Evolutionary conservation across 2,113 vertebrate species (phyloP), one percentile per base, ranked within the genome.

Genomic region (Fukomys damarensis): DNA sequence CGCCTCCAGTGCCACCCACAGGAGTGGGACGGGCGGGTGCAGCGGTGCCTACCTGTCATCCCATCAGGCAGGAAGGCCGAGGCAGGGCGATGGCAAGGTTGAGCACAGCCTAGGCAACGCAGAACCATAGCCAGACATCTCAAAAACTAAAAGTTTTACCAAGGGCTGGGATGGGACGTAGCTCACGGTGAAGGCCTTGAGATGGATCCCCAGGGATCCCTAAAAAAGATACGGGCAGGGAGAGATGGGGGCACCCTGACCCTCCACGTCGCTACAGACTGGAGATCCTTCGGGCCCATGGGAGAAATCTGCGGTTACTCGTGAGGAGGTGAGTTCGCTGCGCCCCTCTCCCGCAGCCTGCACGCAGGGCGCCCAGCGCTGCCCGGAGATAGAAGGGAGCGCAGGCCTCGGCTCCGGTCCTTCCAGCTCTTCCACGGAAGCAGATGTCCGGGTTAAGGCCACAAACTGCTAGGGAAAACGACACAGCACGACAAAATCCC

Each of bases 401-500:
- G 43, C 30, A 35, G 35, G 38, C 65, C 79, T 66, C 86, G 32
- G 35, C n/a, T 68, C 35, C 0, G n/a, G 5, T 38, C 83, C 86
- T 38, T 70, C 74, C 87, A 70, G 30, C 7, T 32, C 24, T n/a
- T 76, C 70, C 52, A 46, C 2, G 14, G 24, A 61, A 58, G 8
- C 30, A 14, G 32, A 54, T 52, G n/a, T 61, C 68, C 79, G 35
- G 0, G 63, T 72, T 54, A 35, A 19, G 0, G 16, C 76, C 54
- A 22, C 52, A 85, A 49, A 65, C 89, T 70, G 38, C 59, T 9
- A 35, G 52, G 76, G 66, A 66, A 82, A 94, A 61, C 30, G 84
- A 86, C 3, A 14, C 32, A 43, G 84, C 52, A 46, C 76, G 74
- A 22, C 95, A 89, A 93, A 85, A 79, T 56, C 74, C 94, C 65